Conservation (phyloP, 2,797 vertebrate genomes). For the Rhinella marina region DNA sequence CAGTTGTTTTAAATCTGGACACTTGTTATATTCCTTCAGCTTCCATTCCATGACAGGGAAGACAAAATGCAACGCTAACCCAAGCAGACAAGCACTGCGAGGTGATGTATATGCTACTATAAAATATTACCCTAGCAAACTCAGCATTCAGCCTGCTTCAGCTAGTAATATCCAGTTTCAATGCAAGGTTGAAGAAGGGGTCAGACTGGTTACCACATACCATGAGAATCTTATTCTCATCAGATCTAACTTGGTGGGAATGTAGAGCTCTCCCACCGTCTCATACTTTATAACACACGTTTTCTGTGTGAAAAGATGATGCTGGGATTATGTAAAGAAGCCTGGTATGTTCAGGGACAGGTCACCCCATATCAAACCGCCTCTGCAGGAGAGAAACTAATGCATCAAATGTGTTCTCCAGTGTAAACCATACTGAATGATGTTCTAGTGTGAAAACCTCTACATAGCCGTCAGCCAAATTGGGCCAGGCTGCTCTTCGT, state of each 20-base stretch:
- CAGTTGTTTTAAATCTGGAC: constrained; percentile 54
- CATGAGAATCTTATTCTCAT: constrained; percentile 39
- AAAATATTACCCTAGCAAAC: constrained; percentile 34
- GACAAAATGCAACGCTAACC: constrained; percentile 31
- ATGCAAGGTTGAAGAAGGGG: constrained; percentile 23
- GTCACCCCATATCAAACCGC: background rate
- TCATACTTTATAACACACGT: constrained; percentile 9
- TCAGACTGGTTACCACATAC: constrained; percentile 44
- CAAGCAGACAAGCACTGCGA: constrained; percentile 14
- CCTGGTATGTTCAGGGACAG: constrained; percentile 4
- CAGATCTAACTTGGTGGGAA: constrained; percentile 18
- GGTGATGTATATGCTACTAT: constrained; percentile 52
- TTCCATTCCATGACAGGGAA: constrained; percentile 13
- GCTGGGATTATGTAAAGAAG: constrained; percentile 16
- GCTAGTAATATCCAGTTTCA: constrained; percentile 57
- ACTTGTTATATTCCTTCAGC: constrained; percentile 36
- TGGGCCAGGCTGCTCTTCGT: background rate
- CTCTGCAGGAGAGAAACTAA: constrained; percentile 2
- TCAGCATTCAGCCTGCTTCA: constrained; percentile 30
- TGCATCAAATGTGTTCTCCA: constrained; percentile 12
- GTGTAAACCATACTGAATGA: background rate
- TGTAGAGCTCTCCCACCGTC: constrained; percentile 15
- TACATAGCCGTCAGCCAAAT: background rate
- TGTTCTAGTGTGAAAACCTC: background rate
- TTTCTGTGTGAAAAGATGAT: constrained; percentile 8